Evolutionary conservation across 2,888 invertebrate species (phyloP).

Genomic region (Sepioteuthis lessoniana): DNA sequence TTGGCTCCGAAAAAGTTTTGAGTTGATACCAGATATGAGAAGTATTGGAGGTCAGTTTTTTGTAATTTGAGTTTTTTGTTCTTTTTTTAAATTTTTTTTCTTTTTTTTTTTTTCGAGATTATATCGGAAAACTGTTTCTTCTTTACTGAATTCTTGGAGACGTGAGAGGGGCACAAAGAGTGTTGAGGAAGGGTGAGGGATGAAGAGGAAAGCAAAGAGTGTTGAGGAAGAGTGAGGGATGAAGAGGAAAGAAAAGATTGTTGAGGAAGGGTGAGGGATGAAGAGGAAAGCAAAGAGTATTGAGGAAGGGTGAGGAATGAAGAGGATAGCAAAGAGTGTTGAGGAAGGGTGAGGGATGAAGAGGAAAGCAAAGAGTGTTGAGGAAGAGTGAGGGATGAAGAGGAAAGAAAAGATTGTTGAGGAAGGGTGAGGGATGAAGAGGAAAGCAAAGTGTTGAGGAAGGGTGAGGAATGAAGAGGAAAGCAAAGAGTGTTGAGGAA

Average conservation of each 20-base stretch:
- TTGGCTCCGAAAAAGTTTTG: not conserved
- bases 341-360: not conserved
- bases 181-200: not conserved
- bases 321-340: too few species aligned
- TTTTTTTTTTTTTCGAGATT: not conserved
- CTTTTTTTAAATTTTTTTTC: too few species aligned
- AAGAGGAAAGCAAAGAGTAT: too few species aligned
- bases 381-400: not conserved
- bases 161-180: not conserved
- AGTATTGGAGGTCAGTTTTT: constrained; percentile 4
- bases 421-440: not conserved
- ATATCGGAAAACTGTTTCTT: not conserved
- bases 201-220: not conserved
- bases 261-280: too few species aligned
- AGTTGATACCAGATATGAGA: not conserved
- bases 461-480: not conserved
- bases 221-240: too few species aligned
- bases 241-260: too few species aligned
- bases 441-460: too few species aligned
- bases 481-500: not conserved
- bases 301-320: too few species aligned
- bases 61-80: constrained; percentile 8
- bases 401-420: not conserved
- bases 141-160: not conserved
- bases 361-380: not conserved